Evolutionary conservation across 2,797 vertebrate genomes (phyloP).

Genomic region (Knipowitschia caucasica): DNA sequence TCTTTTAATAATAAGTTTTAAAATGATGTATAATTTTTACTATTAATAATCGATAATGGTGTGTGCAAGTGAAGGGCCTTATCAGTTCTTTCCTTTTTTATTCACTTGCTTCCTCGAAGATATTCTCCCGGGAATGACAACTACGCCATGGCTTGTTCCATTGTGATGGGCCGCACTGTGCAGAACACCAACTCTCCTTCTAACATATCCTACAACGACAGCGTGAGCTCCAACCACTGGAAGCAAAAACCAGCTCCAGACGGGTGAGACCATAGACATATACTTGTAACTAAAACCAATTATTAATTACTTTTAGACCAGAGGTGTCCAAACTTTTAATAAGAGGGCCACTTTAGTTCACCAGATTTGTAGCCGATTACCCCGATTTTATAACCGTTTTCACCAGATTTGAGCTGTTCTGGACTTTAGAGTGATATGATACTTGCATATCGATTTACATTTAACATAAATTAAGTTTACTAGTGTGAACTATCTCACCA

Average conservation of each 20-base stretch:
- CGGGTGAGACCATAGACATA: constrained; percentile 74
- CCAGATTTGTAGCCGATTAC: too few relatives aligned
- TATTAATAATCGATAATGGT: background rate
- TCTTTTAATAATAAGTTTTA: too few relatives aligned
- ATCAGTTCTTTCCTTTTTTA: background rate
- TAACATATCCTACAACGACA: constrained; percentile 83
- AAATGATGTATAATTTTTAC: too few relatives aligned
- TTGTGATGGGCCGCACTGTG: constrained; percentile 86
- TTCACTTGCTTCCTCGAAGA: constrained; percentile 60
- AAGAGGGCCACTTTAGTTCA: too few relatives aligned
- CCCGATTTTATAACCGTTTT: too few relatives aligned
- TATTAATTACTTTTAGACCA: too few relatives aligned
- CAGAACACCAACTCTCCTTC: constrained; percentile 88
- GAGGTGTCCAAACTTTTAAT: too few relatives aligned
- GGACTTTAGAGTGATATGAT: too few relatives aligned
- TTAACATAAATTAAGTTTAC: too few relatives aligned
- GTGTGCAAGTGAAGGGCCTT: background rate
- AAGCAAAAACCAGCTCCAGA: constrained; percentile 92
- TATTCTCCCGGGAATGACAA: constrained; percentile 91
- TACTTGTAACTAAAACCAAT: background rate
- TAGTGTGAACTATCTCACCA: too few relatives aligned
- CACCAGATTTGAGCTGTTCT: too few relatives aligned
- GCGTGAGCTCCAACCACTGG: constrained; percentile 80
- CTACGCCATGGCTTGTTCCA: constrained; percentile 91
- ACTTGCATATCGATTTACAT: too few relatives aligned